Conservation (phyloP, 2,888 invertebrate species). For the Archaeoteleia sp. region DNA sequence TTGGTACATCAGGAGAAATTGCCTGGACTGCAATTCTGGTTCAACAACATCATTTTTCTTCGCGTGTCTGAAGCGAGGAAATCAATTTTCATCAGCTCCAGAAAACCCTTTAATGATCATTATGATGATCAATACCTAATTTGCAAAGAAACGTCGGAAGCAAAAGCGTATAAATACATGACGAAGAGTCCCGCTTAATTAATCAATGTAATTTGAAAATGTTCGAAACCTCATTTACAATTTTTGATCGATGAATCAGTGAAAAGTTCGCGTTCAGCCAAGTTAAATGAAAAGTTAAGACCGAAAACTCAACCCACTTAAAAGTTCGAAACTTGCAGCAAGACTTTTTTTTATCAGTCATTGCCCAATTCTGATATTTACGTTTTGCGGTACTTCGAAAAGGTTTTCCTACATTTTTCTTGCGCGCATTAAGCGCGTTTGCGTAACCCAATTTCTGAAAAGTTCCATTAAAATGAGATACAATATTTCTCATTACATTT, state of each 20-base stretch:
- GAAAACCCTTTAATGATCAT: too few species aligned
- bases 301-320: conserved; percentile 5
- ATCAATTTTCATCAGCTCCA: too few species aligned
- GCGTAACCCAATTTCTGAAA: not conserved
- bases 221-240: conserved; percentile 21
- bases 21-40: too few species aligned
- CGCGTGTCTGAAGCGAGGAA: too few species aligned
- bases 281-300: conserved; percentile 23
- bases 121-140: not conserved
- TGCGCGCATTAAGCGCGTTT: not conserved
- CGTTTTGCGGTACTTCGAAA: not conserved
- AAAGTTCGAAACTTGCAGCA: conserved; percentile 9
- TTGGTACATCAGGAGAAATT: too few species aligned
- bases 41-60: too few species aligned
- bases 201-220: conserved; percentile 15
- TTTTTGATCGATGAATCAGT: conserved; percentile 27
- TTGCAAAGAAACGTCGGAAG: not conserved
- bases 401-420: not conserved
- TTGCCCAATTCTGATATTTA: conserved; percentile 6
- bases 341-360: not conserved
- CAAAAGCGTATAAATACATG: too few species aligned
- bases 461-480: conserved; percentile 5
- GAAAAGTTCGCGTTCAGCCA: conserved; percentile 12
- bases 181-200: conserved; percentile 7
- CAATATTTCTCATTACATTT: conserved; percentile 6